Conservation (phyloP, 1,140 invertebrate genomes). For the Dryas iulia region DNA sequence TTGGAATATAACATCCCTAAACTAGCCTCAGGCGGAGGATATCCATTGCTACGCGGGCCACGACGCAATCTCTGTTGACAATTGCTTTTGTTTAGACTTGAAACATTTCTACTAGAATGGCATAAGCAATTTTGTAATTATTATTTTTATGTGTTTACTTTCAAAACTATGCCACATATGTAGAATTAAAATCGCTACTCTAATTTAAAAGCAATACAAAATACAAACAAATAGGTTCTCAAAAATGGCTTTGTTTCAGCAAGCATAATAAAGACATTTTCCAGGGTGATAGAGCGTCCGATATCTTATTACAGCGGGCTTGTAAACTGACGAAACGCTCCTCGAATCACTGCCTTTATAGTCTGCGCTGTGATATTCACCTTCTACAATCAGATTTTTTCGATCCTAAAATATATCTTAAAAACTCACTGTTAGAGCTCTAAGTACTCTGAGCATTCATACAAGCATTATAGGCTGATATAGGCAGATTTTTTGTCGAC, state of each 20-base stretch:
- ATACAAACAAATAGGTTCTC: background rate
- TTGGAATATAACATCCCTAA: too few relatives aligned
- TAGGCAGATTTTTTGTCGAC: slow-evolving; percentile 68
- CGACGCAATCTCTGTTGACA: too few relatives aligned
- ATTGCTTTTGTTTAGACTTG: too few relatives aligned
- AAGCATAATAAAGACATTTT: slow-evolving; percentile 64
- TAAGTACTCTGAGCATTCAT: background rate
- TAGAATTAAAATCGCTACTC: background rate
- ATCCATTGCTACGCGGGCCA: too few relatives aligned
- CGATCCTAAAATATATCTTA: slow-evolving; percentile 35
- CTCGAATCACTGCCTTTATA: slow-evolving; percentile 69
- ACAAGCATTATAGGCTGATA: slow-evolving; percentile 19
- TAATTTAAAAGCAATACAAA: background rate
- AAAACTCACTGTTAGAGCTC: slow-evolving; percentile 2
- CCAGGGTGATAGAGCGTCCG: slow-evolving; percentile 63
- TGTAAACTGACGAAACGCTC: slow-evolving; percentile 66
- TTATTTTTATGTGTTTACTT: too few relatives aligned
- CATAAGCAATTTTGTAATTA: too few relatives aligned
- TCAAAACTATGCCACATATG: too few relatives aligned
- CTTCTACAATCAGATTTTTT: slow-evolving; percentile 45
- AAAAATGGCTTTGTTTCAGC: slow-evolving; percentile 45
- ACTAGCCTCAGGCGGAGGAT: too few relatives aligned
- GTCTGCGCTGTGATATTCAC: slow-evolving; percentile 61
- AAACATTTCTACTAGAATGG: too few relatives aligned
- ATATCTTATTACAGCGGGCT: slow-evolving; percentile 68